phyloP scores from a whole-genome alignment of 2,797 vertebrate genomes.

The Enteromius afrohamiltoni region DNA sequence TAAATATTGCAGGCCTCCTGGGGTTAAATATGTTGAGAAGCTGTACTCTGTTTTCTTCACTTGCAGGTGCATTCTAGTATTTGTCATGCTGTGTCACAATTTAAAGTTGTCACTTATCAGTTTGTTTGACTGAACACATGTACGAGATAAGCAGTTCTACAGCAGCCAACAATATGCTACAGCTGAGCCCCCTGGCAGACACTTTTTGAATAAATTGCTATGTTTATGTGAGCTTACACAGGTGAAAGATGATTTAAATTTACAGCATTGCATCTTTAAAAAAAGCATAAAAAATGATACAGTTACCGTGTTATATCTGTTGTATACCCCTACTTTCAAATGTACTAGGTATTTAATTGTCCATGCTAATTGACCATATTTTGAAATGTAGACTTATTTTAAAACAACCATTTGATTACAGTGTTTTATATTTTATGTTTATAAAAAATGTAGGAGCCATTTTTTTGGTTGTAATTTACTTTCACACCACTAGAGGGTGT shows the following conservation, averaged over 20 bases:
- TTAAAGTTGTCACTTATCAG: background rate
- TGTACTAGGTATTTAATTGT: background rate
- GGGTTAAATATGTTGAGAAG: background rate
- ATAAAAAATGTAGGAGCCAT: too few relatives aligned
- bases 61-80: background rate
- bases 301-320: background rate
- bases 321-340: background rate
- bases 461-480: too few relatives aligned
- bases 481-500: too few relatives aligned
- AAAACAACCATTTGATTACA: background rate
- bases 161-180: background rate
- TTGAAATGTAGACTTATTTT: background rate
- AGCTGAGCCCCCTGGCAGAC: background rate
- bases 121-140: slow-evolving; percentile 14
- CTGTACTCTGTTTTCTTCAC: background rate
- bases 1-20: background rate
- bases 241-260: background rate
- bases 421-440: too few relatives aligned
- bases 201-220: background rate
- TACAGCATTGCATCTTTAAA: background rate
- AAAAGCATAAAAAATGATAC: background rate
- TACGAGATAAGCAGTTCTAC: slow-evolving; percentile 10
- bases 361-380: background rate
- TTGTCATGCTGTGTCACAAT: background rate
- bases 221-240: background rate